Conservation (phyloP, 2,113 vertebrate species). For the Peromyscus maniculatus region DNA sequence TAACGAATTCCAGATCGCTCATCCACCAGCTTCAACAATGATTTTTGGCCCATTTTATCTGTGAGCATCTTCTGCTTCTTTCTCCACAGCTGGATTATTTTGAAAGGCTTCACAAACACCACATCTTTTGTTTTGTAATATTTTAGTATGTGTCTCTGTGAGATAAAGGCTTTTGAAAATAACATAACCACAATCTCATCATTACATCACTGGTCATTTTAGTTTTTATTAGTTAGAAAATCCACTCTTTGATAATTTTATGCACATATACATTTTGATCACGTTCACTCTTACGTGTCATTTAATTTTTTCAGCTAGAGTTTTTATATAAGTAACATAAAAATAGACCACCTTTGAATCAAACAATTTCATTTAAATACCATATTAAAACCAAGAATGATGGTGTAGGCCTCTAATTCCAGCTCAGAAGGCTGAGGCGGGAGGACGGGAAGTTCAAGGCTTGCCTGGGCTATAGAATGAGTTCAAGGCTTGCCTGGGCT, state of each 20-base stretch:
- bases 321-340: neutral
- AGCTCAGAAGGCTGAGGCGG: neutral
- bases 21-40: neutral
- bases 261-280: neutral
- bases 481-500: neutral
- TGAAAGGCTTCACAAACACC: conserved; percentile 45
- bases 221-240: neutral
- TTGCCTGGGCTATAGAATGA: neutral
- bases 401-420: neutral
- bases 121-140: conserved; percentile 24
- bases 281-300: neutral
- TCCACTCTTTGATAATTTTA: neutral
- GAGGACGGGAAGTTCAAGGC: neutral
- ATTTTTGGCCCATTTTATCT: neutral
- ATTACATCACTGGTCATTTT: neutral
- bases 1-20: neutral
- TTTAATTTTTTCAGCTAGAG: neutral
- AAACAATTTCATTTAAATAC: conserved; percentile 12
- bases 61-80: neutral
- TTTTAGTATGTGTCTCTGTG: conserved; percentile 17
- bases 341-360: neutral
- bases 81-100: neutral
- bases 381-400: neutral
- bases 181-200: neutral
- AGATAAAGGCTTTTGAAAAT: conserved; percentile 10